Evolutionary conservation across 2,888 invertebrate genomes (phyloP), one percentile per base, ranked within the genome.

Genomic region (Drosophila subsilvestris): DNA sequence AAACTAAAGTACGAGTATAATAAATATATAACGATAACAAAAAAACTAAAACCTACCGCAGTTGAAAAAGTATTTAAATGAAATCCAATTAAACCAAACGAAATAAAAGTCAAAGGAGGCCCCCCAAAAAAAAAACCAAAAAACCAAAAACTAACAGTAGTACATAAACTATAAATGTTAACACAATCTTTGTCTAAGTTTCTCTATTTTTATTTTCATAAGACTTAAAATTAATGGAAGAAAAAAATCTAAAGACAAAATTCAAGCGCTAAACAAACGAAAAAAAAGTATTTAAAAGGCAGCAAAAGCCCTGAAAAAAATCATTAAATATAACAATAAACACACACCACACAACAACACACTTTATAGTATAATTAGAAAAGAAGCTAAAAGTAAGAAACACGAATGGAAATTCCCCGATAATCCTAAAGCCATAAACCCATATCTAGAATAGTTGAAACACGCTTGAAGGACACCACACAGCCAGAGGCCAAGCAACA

Each of bases 11-110:
- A 78, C 48, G 63, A 62, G 29, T 56, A 62, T 55, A 69, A 50
- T 22, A 42, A 69, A 63, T 47, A 65, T 32, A 56, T 25, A 58
- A 53, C 43, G 74, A 70, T 68, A 20, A 27, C 22, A 60, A 62
- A 71, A 60, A 63, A 71, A 76, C 51, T 63, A 69, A 83, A 73
- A 81, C 86, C 84, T 84, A 84, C 77, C 86, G 84, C 75, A 80
- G 65, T 77, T 84, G n/a, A 65, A 78, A 37, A 73, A 69, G 66
- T 69, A 67, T 62, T 67, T 70, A 67, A 74, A 47, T 5, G 29
- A 63, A 66, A 73, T 65, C 43, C 43, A 69, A 67, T 66, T 55
- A 61, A 69, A 62, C 54, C 18, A 49, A 60, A 37, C 37, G 37
- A 37, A 37, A 37, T 37, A 37, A 59, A 56, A 60, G 58, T 69